These are phyloP conservation scores for Halcyon smyrnensis DNA, from an alignment of 2,797 vertebrate species.

Conservation along the genomic window DNA sequence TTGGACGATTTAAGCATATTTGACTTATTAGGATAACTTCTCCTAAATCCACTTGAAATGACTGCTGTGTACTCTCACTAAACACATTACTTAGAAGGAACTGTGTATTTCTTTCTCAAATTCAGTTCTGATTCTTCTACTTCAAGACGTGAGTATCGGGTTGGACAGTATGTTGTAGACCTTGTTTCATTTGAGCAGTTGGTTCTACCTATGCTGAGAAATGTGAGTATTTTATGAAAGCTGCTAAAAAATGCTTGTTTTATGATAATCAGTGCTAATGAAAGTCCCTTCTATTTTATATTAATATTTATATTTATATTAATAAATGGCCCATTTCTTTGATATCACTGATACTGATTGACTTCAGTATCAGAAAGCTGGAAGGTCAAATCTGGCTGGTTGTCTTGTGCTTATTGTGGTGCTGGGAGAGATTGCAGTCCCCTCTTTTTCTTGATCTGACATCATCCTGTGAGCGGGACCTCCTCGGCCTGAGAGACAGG, in stretches of 20 bases:
- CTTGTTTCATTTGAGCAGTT: slow-evolving; percentile 90
- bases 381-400: background rate
- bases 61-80: background rate
- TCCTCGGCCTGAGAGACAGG: background rate
- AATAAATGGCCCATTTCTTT: background rate
- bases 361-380: background rate
- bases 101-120: background rate
- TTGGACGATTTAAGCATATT: background rate
- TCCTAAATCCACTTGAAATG: background rate
- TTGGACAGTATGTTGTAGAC: slow-evolving; percentile 93
- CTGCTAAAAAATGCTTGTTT: background rate
- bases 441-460: background rate
- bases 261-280: background rate
- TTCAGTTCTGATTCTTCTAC: slow-evolving; percentile 65
- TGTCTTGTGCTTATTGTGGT: background rate
- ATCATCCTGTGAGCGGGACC: background rate
- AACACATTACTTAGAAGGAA: background rate
- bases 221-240: slow-evolving; percentile 79
- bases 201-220: slow-evolving; percentile 88
- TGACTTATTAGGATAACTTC: background rate
- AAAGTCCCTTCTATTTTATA: background rate
- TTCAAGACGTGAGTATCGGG: slow-evolving; percentile 80
- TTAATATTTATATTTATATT: background rate
- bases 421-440: background rate
- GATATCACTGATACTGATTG: background rate